These are phyloP conservation scores for Thymelicus lineola DNA, from an alignment of 2,888 invertebrate genomes.

Conservation along the genomic window DNA sequence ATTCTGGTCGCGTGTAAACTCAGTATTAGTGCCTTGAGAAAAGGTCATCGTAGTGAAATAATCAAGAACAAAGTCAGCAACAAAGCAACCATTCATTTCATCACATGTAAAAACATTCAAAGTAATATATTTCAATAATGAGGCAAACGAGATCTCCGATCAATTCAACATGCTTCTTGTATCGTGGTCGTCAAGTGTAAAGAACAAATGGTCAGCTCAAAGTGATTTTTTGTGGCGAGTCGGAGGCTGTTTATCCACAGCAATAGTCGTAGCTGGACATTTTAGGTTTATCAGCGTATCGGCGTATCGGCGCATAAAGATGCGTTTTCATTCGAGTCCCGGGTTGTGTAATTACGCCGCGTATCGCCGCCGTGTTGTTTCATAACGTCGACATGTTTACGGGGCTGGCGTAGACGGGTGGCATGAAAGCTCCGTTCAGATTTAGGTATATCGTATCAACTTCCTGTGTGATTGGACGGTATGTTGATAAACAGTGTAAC, in stretches of 20 bases:
- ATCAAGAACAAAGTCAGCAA: too few species aligned
- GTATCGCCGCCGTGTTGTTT: constrained; percentile 49
- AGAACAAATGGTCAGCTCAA: constrained; percentile 16
- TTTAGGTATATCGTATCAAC: too few species aligned
- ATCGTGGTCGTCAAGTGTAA: constrained; percentile 5
- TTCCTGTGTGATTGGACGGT: too few species aligned
- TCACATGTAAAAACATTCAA: too few species aligned
- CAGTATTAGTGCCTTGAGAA: too few species aligned
- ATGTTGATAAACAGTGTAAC: too few species aligned
- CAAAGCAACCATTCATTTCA: too few species aligned
- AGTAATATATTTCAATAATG: too few species aligned
- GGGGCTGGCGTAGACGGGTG: constrained; percentile 40
- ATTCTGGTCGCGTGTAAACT: too few species aligned
- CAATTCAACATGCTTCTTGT: neutral
- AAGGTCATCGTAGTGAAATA: too few species aligned
- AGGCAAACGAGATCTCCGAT: neutral
- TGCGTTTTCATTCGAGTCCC: constrained; percentile 68
- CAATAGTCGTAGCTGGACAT: constrained; percentile 62
- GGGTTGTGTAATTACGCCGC: constrained; percentile 66
- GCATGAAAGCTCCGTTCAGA: neutral
- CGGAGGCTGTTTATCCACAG: constrained; percentile 45
- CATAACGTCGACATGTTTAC: constrained; percentile 60
- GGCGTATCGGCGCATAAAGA: constrained; percentile 65
- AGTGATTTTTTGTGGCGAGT: constrained; percentile 41
- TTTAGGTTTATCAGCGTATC: constrained; percentile 72